Evolutionary conservation across 2,113 vertebrate genomes (phyloP).

Genomic region (Anhinga rufa): DNA sequence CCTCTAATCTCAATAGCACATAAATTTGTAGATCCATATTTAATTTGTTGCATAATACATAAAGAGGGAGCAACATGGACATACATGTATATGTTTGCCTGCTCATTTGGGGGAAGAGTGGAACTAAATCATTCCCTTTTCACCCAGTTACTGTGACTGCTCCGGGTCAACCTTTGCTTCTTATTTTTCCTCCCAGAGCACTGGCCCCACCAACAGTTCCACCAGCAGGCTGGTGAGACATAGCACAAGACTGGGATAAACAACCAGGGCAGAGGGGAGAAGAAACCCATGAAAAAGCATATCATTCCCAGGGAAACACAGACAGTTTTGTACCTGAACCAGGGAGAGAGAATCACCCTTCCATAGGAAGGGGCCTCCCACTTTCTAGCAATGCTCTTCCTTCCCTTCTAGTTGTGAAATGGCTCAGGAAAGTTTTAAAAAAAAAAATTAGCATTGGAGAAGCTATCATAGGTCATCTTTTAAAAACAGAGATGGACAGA

Average conservation of each 20-base stretch:
- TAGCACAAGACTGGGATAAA: background rate
- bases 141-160: background rate
- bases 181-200: background rate
- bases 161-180: background rate
- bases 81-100: background rate
- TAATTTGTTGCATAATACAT: background rate
- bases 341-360: background rate
- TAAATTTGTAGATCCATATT: background rate
- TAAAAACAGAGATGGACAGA: background rate
- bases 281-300: background rate
- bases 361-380: background rate
- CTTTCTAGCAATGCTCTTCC: background rate
- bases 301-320: background rate
- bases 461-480: background rate
- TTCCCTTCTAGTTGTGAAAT: background rate
- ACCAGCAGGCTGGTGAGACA: background rate
- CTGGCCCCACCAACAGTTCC: background rate
- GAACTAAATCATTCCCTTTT: background rate
- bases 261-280: background rate
- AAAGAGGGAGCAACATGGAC: background rate
- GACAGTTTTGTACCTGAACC: background rate
- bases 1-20: background rate
- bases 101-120: background rate
- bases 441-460: background rate
- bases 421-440: background rate